phyloP scores from a whole-genome alignment of 2,888 invertebrate species.

The Metallyticus violacea region DNA sequence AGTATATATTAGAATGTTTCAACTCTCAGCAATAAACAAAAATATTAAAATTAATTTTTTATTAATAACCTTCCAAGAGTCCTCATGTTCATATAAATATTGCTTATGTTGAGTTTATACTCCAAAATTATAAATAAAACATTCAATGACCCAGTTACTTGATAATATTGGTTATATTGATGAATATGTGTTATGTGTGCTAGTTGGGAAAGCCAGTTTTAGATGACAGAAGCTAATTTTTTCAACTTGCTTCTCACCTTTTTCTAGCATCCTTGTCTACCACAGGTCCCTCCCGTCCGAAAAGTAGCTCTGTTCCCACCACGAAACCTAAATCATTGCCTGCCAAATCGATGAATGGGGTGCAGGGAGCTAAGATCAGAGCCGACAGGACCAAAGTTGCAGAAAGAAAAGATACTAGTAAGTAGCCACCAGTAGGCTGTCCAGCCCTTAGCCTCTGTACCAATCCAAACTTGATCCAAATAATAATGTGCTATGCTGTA shows the following conservation, averaged over 20 bases:
- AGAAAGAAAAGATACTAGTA: slow-evolving; percentile 35
- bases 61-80: not conserved
- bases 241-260: slow-evolving; percentile 42
- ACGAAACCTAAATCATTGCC: slow-evolving; percentile 35
- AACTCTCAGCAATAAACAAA: too few species aligned
- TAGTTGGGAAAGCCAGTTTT: not conserved
- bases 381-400: slow-evolving; percentile 33
- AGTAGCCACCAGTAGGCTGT: slow-evolving; percentile 26
- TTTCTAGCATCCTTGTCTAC: slow-evolving; percentile 74
- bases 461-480: not conserved
- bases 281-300: slow-evolving; percentile 68
- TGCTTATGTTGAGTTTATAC: not conserved
- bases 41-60: too few species aligned
- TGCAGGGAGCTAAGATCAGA: slow-evolving; percentile 33
- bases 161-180: not conserved
- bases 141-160: not conserved
- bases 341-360: slow-evolving; percentile 35
- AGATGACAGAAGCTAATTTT: not conserved
- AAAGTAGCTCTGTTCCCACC: slow-evolving; percentile 58
- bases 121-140: not conserved
- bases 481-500: not conserved
- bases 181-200: not conserved
- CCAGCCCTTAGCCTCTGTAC: not conserved
- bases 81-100: not conserved
- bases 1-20: not conserved